Evolutionary conservation across 2,797 vertebrate genomes (phyloP), one percentile per base, ranked within the genome.

Genomic region (Paratrypauchen microcephalus): DNA sequence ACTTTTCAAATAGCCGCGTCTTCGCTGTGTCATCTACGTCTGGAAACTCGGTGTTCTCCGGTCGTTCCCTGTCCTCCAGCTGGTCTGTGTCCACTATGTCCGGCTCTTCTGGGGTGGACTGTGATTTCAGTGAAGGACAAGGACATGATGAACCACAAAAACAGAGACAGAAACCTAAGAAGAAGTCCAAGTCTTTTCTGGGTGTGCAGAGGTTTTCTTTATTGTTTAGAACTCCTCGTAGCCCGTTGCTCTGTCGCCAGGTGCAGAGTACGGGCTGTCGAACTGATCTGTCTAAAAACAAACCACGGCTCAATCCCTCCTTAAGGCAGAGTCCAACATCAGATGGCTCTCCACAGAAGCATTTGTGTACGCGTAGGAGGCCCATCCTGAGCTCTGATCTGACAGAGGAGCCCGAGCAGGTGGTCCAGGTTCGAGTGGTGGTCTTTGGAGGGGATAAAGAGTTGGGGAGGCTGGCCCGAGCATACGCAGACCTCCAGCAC

Each of bases 371-470:
- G 26, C 91, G 86, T 61, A 94, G 95, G 11, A 93, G 96, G 58
- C 97, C 97, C 2, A 96, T 97, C 85, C 90, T 98, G 81, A 98
- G 97, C 80, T 94, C 84, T 0, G 91, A 93, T 0, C 96, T 97
- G 65, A 93, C 91, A 0, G 81, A 65, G 0, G 18, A 78, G 54
- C 89, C 84, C 32, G 82, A 81, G n/a, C 50, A 0, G 56, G 65
- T 83, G 2, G 90, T 92, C 21, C 91, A 94, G 0, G 85, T 99
- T 50, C 93, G 95, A 0, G 93, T 99, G 12, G 95, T 99, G 66
- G 94, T 97, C 45, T 98, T 99, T 0, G 97, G 97, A 65, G 96
- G 96, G 0, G 96, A 99, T 83, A 92, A 93, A 55, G 96, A 98
- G 75, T 95, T 94, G 0, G 97, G 97, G 36, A 95, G 97, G 80